Base-by-base conservation (phyloP, 2,888 invertebrate species). In the Xestoiulus laeticollis region DNA sequence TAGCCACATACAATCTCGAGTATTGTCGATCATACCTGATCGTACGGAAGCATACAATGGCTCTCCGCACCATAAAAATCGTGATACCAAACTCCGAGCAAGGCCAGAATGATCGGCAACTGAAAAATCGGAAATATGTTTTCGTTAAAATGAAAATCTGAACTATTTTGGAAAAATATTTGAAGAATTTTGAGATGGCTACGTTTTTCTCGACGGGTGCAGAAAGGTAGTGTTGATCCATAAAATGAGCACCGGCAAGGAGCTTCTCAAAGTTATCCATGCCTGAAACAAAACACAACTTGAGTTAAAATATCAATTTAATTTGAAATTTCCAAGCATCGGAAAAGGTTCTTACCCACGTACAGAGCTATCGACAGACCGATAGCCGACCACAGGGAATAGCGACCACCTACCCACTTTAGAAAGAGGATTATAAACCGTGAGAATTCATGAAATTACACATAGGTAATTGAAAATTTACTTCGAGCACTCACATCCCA, bases 361-460 rank as follows among this genome's bases (percentile, higher is more conserved):
- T 96, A 95, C 68, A 99, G 93, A 5, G 96, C 96, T 92, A 99
- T 99, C 4, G 99, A 98, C 30, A 99, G 93, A 59, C 99, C 99
- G 92, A 99, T 99, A 4, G 99, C 99, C 0, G 99, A 99, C 99
- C 99, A 99, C 14, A 99, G 93, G 0, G 99, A 99, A 91, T 94
- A 97, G 91, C 99, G 95, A 90, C 99, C 99, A 53, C 99, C 99
- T 84, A 99, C 99, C 99, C 99, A 99, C 93, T 93, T 38, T 90
- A 90, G 91, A 88, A 84, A 88, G 33, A 32, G 44, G 3, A 6
- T 43, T 6, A 43, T 4, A 38, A 26, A 38, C 33, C 19, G 30
- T 87, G 33, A 59, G 43, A 33, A n/a, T n/a, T n/a, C n/a, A n/a
- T n/a, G n/a, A 30, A 86, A 33, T n/a, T 88, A 1, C n/a, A 22